Percentiles rank a stretch among this genome's conserved stretches.
These are phyloP conservation scores for Sialia sialis DNA, from an alignment of 2,113 vertebrate genomes.

Conservation along the genomic window DNA sequence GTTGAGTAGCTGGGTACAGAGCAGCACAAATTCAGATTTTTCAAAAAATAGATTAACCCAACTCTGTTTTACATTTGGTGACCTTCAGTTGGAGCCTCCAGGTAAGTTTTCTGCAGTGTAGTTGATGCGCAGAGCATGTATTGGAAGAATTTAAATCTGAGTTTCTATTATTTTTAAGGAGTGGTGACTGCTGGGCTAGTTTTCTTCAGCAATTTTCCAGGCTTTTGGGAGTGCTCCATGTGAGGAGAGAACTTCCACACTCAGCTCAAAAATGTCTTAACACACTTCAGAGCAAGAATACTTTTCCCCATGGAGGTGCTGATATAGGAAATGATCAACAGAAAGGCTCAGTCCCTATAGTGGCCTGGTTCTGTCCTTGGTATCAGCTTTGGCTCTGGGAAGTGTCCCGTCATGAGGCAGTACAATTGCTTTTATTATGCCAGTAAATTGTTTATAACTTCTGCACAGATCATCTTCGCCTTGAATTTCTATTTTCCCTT, in stretches of 20 bases:
- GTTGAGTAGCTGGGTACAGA: neutral
- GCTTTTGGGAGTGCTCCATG: accelerated
- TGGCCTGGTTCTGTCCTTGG: neutral
- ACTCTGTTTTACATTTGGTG: neutral
- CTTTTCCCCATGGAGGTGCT: neutral
- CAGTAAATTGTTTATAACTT: neutral
- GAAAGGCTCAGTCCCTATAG: neutral
- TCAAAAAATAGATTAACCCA: neutral
- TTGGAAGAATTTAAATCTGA: neutral
- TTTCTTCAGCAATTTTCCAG: neutral
- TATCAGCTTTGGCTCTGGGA: neutral
- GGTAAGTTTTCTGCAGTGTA: neutral
- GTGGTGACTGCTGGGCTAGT: neutral
- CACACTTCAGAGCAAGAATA: neutral
- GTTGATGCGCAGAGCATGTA: neutral
- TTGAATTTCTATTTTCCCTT: neutral
- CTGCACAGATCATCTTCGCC: neutral
- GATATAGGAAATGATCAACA: accelerated
- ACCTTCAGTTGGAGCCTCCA: neutral
- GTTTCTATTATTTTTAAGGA: neutral
- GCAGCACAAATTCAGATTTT: neutral
- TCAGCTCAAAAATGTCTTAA: neutral
- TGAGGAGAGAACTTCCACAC: neutral
- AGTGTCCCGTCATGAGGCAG: neutral
- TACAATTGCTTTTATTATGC: neutral